A percentile compares a stretch with the other conserved stretches of the same genome.
Evolutionary conservation across 2,888 invertebrate species (phyloP).

Genomic region (Cosmia trapezina): DNA sequence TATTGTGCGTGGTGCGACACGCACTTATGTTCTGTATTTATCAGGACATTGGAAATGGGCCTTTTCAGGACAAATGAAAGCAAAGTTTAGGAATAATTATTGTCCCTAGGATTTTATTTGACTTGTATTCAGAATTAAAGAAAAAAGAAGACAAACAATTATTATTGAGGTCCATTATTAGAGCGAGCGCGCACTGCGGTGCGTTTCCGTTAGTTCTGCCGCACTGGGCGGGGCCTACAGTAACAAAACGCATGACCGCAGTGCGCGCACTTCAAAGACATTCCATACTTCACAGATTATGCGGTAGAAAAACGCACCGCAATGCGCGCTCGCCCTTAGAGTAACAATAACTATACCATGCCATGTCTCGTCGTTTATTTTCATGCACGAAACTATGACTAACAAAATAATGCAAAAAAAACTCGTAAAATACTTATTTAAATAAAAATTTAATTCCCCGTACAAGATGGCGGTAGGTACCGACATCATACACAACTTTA

Average conservation of each 20-base stretch:
- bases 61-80: slow-evolving; percentile 4
- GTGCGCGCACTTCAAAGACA: too few species aligned
- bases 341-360: too few species aligned
- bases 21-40: too few species aligned
- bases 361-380: neutral
- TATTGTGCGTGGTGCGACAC: too few species aligned
- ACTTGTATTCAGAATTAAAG: neutral
- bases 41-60: neutral
- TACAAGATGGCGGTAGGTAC: slow-evolving; percentile 12
- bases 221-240: too few species aligned
- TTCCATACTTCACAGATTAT: too few species aligned
- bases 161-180: neutral
- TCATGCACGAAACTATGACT: neutral
- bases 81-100: slow-evolving; percentile 1
- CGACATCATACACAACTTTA: slow-evolving; percentile 48
- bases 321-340: too few species aligned
- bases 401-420: slow-evolving; percentile 13
- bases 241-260: too few species aligned
- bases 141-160: neutral
- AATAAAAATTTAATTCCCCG: slow-evolving; percentile 17
- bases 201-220: too few species aligned
- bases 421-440: slow-evolving; percentile 2
- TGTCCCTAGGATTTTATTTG: neutral
- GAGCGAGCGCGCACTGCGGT: too few species aligned
- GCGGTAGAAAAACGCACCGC: too few species aligned